Conservation (phyloP, 2,797 vertebrate species). For the Lophotriccus pileatus region DNA sequence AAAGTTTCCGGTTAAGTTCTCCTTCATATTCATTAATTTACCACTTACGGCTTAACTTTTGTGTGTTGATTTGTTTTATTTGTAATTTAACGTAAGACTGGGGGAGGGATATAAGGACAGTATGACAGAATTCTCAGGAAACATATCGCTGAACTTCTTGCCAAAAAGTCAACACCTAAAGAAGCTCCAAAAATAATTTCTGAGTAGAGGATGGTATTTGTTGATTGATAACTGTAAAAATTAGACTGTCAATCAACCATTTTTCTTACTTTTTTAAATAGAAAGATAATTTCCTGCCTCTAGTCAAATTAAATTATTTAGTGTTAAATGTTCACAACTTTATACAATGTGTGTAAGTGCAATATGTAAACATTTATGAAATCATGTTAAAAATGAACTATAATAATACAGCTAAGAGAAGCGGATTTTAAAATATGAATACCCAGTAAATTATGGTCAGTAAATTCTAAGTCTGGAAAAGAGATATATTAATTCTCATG, state of each 20-base stretch:
- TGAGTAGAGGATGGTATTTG: conserved; percentile 55
- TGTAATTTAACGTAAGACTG: conserved; percentile 64
- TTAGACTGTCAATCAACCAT: conserved; percentile 57
- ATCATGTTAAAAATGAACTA: conserved; percentile 59
- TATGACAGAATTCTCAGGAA: conserved; percentile 77
- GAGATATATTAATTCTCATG: conserved; percentile 29
- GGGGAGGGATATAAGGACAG: conserved; percentile 39
- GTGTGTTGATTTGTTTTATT: neutral
- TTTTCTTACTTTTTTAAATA: conserved; percentile 19
- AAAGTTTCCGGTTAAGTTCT: conserved; percentile 79
- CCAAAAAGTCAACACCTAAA: conserved; percentile 74
- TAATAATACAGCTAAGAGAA: conserved; percentile 42
- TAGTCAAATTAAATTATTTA: conserved; percentile 69
- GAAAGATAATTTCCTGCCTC: conserved; percentile 51
- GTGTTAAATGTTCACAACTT: conserved; percentile 59
- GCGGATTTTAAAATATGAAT: conserved; percentile 53
- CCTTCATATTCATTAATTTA: conserved; percentile 53
- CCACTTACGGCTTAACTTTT: conserved; percentile 35
- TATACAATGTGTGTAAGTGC: conserved; percentile 73
- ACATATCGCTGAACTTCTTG: conserved; percentile 68
- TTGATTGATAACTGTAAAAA: conserved; percentile 71
- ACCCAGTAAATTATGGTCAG: conserved; percentile 53
- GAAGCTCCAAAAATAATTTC: conserved; percentile 66
- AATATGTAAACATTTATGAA: conserved; percentile 69
- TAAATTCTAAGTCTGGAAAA: conserved; percentile 55